phyloP scores from a whole-genome alignment of 2,888 invertebrate species.

The Pimpla rufipes region DNA sequence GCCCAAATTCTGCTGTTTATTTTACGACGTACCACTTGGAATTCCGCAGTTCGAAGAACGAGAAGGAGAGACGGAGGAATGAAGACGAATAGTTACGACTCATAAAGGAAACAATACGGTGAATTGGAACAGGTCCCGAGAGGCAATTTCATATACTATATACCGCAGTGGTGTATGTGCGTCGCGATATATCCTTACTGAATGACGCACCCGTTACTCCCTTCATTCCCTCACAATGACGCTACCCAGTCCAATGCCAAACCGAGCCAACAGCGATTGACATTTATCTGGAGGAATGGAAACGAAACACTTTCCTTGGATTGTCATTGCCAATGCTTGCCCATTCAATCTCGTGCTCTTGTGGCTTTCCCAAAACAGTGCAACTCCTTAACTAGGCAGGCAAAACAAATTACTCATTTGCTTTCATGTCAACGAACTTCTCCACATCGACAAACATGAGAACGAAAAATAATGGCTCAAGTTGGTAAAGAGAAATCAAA shows the following conservation, averaged over 20 bases:
- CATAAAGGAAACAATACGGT: conserved; percentile 48
- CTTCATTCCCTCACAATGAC: conserved; percentile 7
- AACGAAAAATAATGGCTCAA: not conserved
- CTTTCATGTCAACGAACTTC: not conserved
- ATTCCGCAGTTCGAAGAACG: conserved; percentile 19
- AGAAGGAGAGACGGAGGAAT: conserved; percentile 11
- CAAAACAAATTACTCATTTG: not conserved
- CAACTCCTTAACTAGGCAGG: not conserved
- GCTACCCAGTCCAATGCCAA: conserved; percentile 6
- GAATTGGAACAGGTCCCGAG: conserved; percentile 47
- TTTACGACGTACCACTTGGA: not conserved
- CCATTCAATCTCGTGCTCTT: not conserved
- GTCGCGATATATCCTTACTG: conserved; percentile 26
- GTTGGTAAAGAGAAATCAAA: not conserved
- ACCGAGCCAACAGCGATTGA: conserved; percentile 15
- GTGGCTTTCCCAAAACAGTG: not conserved
- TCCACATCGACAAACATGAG: not conserved
- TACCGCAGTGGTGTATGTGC: conserved; percentile 11
- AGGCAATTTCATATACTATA: conserved; percentile 33
- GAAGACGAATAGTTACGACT: conserved; percentile 36
- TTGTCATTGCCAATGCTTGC: conserved; percentile 27
- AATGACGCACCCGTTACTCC: conserved; percentile 33
- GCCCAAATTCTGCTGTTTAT: conserved; percentile 16
- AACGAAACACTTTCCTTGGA: conserved; percentile 12
- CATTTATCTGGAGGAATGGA: conserved; percentile 2